Evolutionary conservation across 2,113 vertebrate species (phyloP), one percentile per base, ranked within the genome.

Genomic region (Polyodon spathula): DNA sequence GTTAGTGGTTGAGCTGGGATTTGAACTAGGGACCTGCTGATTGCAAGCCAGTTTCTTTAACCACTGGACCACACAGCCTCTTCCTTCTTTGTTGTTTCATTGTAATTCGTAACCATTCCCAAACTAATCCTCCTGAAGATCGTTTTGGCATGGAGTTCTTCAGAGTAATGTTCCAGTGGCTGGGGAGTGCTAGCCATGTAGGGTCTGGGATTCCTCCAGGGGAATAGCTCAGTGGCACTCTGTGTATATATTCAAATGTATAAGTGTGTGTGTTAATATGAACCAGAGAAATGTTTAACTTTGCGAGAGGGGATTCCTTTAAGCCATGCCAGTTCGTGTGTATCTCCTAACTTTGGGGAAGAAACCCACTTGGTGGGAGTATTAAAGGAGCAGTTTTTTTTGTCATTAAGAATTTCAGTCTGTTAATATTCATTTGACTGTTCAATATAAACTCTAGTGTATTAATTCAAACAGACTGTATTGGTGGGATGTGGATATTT

Each of bases 201-300:
- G n/a, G 46, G 46, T 10, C 8, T 50, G 46, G 46, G 46, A 50
- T n/a, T 7, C n/a, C 11, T 50, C 46, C 11, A 50, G n/a, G 46
- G n/a, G 46, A 10, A 50, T 50, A 14, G 11, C 46, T 50, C 46
- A 50, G 46, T 50, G 46, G 46, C 46, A 50, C 46, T 50, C 46
- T 50, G 46, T 50, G 11, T 50, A 50, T 50, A 4, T 50, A 12
- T 50, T 50, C 11, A n/a, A 50, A 50, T 50, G 11, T 50, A 50
- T 50, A 50, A n/a, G 11, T 10, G 46, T 50, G 46, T 50, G 46
- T 50, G 46, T 50, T 50, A 50, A 10, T 50, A n/a, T 50, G 46
- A 50, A n/a, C 11, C 46, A 14, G 46, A 50, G 10, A 50, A 14
- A 14, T 50, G 46, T 50, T 50, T 50, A 50, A 50, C 11, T 10